These are phyloP conservation scores for Dryobota labecula DNA, from an alignment of 2,888 invertebrate genomes.

Conservation along the genomic window DNA sequence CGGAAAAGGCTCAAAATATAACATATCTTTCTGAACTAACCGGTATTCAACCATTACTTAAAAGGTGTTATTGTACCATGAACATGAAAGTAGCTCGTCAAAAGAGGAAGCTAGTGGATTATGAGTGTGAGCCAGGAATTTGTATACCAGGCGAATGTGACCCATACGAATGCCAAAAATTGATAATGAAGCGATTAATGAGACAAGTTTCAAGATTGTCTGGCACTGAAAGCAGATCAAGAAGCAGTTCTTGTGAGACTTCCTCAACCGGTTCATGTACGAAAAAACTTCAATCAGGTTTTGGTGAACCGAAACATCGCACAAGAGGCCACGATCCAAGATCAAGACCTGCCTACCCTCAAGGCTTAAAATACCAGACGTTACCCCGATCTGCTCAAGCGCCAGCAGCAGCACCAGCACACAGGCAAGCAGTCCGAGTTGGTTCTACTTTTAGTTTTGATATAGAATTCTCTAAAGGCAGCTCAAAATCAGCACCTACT, in stretches of 20 bases:
- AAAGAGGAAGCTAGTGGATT: conserved; percentile 50
- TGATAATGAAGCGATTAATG: conserved; percentile 68
- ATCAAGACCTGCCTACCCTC: conserved; percentile 7
- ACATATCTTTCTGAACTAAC: conserved; percentile 33
- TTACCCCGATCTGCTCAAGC: conserved; percentile 34
- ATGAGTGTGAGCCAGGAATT: conserved; percentile 71
- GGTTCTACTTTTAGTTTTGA: conserved; percentile 71
- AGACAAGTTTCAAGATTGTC: conserved; percentile 63
- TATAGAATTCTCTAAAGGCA: conserved; percentile 70
- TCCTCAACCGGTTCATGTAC: conserved; percentile 3
- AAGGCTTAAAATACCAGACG: conserved; percentile 54
- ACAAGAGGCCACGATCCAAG: neutral
- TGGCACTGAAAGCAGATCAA: conserved; percentile 56
- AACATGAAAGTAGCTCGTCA: conserved; percentile 67
- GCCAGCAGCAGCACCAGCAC: neutral
- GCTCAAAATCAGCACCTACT: conserved; percentile 24
- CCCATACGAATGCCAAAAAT: conserved; percentile 69
- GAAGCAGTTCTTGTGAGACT: conserved; percentile 26
- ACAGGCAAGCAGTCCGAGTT: conserved; percentile 64
- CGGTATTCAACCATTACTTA: conserved; percentile 57
- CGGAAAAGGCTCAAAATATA: conserved; percentile 1
- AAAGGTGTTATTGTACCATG: conserved; percentile 69
- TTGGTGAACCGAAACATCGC: conserved; percentile 7
- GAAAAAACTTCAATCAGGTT: conserved; percentile 29
- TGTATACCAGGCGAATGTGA: conserved; percentile 69